Conservation (phyloP, 2,888 invertebrate species). For the Yponomeuta evonymella region DNA sequence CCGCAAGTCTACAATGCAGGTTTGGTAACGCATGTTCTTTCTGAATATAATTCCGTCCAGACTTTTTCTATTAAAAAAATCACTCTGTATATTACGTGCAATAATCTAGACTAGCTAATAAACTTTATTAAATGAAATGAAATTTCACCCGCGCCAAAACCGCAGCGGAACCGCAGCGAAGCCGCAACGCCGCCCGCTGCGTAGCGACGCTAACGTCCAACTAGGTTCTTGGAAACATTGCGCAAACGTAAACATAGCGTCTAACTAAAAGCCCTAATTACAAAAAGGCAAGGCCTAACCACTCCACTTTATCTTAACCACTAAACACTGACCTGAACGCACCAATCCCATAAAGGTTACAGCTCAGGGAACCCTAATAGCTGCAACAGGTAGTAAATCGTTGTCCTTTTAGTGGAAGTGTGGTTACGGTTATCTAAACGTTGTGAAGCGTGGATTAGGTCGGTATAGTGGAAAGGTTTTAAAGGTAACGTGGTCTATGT, state of each 20-base stretch:
- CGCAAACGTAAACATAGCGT: background rate
- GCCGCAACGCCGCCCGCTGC: too few relatives aligned
- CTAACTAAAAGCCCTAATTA: background rate
- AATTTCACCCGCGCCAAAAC: too few relatives aligned
- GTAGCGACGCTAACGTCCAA: background rate
- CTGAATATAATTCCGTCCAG: too few relatives aligned
- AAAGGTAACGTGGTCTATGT: background rate
- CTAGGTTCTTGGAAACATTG: background rate
- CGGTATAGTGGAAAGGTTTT: background rate
- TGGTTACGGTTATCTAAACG: constrained; percentile 8
- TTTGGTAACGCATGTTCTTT: too few relatives aligned
- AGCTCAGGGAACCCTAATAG: constrained; percentile 9
- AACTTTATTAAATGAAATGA: too few relatives aligned
- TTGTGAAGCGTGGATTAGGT: background rate
- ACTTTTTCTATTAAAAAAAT: too few relatives aligned
- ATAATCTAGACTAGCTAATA: too few relatives aligned
- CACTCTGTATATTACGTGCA: too few relatives aligned
- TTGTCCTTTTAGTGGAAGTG: constrained; percentile 12
- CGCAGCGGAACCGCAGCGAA: too few relatives aligned
- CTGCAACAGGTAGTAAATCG: constrained; percentile 8
- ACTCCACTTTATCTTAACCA: constrained; percentile 1
- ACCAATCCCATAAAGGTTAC: constrained; percentile 3
- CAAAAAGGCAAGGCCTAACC: background rate
- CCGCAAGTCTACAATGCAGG: too few relatives aligned
- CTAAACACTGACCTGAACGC: background rate